Percentiles rank a stretch among this genome's conserved stretches.
phyloP scores from a whole-genome alignment of 2,888 invertebrate species.

The Drosophila phalerata region DNA sequence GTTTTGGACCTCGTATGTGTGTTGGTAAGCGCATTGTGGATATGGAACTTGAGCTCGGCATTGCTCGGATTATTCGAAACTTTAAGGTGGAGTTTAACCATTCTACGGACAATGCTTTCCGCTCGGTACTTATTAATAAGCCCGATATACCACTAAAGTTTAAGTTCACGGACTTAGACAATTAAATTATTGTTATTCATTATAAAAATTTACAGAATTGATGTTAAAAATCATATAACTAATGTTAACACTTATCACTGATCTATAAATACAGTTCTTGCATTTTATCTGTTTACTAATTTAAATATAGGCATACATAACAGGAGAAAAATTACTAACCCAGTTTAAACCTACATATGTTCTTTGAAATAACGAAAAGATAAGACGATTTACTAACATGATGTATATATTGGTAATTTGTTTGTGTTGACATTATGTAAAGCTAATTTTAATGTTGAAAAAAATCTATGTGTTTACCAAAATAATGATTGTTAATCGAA shows the following conservation, averaged over 20 bases:
- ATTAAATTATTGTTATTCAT: conserved; percentile 28
- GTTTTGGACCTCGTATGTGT: conserved; percentile 90
- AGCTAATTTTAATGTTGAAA: too few relatives aligned
- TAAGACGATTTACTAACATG: too few relatives aligned
- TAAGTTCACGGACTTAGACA: conserved; percentile 80
- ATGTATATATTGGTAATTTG: too few relatives aligned
- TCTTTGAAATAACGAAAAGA: too few relatives aligned
- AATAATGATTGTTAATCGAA: too few relatives aligned
- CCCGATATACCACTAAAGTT: conserved; percentile 84
- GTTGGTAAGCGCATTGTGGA: conserved; percentile 91
- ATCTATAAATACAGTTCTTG: not conserved
- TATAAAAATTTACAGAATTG: not conserved
- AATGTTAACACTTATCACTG: not conserved
- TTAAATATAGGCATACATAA: not conserved
- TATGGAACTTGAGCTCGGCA: conserved; percentile 88
- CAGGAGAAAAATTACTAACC: too few relatives aligned
- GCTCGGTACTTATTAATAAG: conserved; percentile 76
- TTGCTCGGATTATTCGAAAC: conserved; percentile 84
- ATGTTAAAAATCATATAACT: not conserved
- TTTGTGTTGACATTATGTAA: too few relatives aligned
- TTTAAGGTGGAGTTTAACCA: conserved; percentile 80
- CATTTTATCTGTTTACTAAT: not conserved
- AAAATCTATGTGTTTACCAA: too few relatives aligned
- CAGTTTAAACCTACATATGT: not conserved
- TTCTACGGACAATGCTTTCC: conserved; percentile 78